Conservation (phyloP, 1,140 invertebrate genomes). For the Anastatus disparis region DNA sequence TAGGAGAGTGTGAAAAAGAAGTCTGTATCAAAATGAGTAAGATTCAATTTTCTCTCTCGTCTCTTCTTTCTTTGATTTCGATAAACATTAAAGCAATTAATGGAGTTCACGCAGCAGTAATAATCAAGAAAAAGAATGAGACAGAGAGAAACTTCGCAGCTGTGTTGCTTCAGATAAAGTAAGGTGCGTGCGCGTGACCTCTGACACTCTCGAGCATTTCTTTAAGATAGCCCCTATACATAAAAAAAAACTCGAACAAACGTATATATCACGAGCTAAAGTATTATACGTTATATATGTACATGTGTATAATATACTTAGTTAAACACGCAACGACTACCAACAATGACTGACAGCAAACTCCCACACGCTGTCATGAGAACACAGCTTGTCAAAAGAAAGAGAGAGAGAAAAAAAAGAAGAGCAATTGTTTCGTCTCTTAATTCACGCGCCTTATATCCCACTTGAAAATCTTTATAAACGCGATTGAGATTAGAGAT, state of each 20-base stretch:
- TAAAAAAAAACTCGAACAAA: not conserved
- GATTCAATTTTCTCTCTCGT: too few species aligned
- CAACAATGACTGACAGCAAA: slow-evolving; percentile 66
- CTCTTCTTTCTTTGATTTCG: too few species aligned
- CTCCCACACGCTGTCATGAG: slow-evolving; percentile 65
- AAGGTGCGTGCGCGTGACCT: slow-evolving; percentile 47
- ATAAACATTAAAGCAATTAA: too few species aligned
- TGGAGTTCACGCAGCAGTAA: too few species aligned
- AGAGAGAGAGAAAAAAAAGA: too few species aligned
- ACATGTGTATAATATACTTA: too few species aligned
- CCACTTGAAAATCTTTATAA: slow-evolving; percentile 52
- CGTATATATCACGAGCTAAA: slow-evolving; percentile 29
- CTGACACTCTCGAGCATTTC: slow-evolving; percentile 34
- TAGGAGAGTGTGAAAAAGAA: too few species aligned
- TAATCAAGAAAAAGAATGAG: too few species aligned
- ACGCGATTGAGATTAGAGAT: slow-evolving; percentile 51
- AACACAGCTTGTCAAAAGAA: slow-evolving; percentile 58
- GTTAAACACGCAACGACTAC: too few species aligned
- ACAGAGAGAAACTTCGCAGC: not conserved
- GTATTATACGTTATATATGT: slow-evolving; percentile 38
- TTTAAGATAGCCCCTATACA: not conserved
- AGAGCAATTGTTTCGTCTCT: slow-evolving; percentile 43
- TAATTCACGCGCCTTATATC: slow-evolving; percentile 38
- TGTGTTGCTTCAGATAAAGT: slow-evolving; percentile 40
- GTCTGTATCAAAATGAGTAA: too few species aligned